A percentile compares a stretch with the other conserved stretches of the same genome.
Conservation (phyloP, 2,113 vertebrate genomes). For the Hyperopisus bebe region DNA sequence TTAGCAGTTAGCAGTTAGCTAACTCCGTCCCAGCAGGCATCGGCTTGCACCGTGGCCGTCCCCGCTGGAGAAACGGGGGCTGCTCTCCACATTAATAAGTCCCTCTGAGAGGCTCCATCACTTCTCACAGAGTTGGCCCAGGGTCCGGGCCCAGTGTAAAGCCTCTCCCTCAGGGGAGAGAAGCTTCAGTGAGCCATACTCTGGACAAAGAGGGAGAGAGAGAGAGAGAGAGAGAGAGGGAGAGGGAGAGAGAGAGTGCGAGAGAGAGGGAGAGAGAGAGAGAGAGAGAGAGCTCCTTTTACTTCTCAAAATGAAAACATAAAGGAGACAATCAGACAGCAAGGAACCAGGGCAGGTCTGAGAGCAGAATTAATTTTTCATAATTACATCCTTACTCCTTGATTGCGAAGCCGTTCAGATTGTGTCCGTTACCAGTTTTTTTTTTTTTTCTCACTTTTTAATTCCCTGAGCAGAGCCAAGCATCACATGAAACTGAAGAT, state of each 20-base stretch:
- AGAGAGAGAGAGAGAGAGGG: neutral
- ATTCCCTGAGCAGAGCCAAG: neutral
- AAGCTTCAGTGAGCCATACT: neutral
- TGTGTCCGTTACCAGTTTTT: neutral
- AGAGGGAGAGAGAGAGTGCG: neutral
- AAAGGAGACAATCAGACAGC: neutral
- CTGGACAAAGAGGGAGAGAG: neutral
- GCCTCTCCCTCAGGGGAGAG: neutral
- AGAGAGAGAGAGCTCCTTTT: neutral
- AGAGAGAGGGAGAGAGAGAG: neutral
- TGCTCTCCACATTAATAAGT: constrained; percentile 10
- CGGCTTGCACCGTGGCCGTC: neutral
- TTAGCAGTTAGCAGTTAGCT: constrained; percentile 13
- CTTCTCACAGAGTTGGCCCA: neutral
- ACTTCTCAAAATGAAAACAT: neutral
- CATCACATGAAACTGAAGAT: neutral
- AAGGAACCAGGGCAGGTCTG: neutral
- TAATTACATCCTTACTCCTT: neutral
- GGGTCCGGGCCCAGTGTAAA: neutral
- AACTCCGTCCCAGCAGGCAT: neutral
- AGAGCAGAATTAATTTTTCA: neutral
- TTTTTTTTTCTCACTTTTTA: neutral
- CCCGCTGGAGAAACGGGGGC: neutral
- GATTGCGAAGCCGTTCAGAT: neutral
- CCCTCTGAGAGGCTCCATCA: constrained; percentile 8